Evolutionary conservation across 2,888 invertebrate species (phyloP), one percentile per base, ranked within the genome.

Genomic region (Pollenia angustigena): DNA sequence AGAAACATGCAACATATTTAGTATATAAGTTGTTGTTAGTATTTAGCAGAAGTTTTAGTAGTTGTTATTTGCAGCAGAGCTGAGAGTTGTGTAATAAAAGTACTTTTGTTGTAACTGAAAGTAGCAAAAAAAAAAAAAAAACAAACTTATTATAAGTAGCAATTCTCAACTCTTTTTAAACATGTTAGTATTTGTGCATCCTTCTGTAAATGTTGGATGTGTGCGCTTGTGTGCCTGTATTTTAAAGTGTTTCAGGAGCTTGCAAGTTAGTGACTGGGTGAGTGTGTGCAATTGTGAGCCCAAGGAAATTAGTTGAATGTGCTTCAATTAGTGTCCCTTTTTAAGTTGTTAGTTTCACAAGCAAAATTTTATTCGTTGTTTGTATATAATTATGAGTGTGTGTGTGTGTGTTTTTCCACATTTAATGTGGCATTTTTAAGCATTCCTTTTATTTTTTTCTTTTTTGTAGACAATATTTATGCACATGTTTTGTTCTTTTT

Each of bases 301-400:
- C 56, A 50, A 80, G 87, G 85, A 87, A 85, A 88, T 88, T 85
- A 88, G 82, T 82, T 81, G 75, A 83, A 87, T 85, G 87, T 89
- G 88, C 88, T 76, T 86, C 85, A 89, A 88, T 89, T 89, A 88
- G 88, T 89, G 85, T 88, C 81, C 76, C 66, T 54, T 75, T 64
- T 64, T 23, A 68, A 81, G 48, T 81, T 83, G 42, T 78, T 58
- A 58, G 72, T 79, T 79, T 78, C 50, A 44, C 52, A 52, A 66
- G 72, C 66, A 83, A 64, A 78, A 74, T 11, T 64, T 58, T 52
- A 46, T 52, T 56, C 11, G 23, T 60, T 79, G 62, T 75, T 75
- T 54, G 69, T 80, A 68, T 66, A 66, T 75, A 81, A 81, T 81
- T 81, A 74, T 81, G 58, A 16, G n/a, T 62, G 23, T 72, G 9